These are phyloP conservation scores for Lepidochrysops patricia DNA, from an alignment of 2,888 invertebrate genomes.

Conservation along the genomic window DNA sequence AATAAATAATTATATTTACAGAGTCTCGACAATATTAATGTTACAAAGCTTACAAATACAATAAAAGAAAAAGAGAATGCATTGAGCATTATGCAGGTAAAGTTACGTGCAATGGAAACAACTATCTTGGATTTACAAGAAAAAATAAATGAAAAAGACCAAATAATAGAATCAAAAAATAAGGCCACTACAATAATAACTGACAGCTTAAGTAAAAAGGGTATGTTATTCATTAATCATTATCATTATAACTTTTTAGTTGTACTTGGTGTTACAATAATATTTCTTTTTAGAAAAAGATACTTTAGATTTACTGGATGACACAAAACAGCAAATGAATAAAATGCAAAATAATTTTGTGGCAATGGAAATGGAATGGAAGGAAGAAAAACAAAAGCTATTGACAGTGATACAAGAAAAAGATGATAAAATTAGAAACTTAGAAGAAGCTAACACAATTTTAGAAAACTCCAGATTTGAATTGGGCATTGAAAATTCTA, in stretches of 20 bases:
- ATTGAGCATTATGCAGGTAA: conserved; percentile 57
- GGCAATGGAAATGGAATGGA: conserved; percentile 80
- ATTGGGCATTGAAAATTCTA: conserved; percentile 69
- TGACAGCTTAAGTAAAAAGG: conserved; percentile 80
- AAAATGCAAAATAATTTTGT: conserved; percentile 87
- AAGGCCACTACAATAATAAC: conserved; percentile 85
- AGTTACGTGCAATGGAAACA: conserved; percentile 79
- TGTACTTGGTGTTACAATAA: not conserved
- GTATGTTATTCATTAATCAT: conserved; percentile 30
- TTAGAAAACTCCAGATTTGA: conserved; percentile 64
- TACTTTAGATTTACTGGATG: conserved; percentile 82
- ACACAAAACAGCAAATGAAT: conserved; percentile 86
- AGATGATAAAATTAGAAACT: conserved; percentile 67
- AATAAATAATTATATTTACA: conserved; percentile 26
- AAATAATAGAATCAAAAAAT: conserved; percentile 86
- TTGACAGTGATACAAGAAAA: conserved; percentile 71
- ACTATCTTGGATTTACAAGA: conserved; percentile 88
- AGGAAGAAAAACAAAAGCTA: conserved; percentile 76
- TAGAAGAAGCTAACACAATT: conserved; percentile 73
- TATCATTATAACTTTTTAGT: not conserved
- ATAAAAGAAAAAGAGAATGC: conserved; percentile 73
- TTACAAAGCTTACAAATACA: conserved; percentile 75
- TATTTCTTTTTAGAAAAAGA: conserved; percentile 71
- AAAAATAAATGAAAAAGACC: conserved; percentile 86
- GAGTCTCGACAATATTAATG: conserved; percentile 52